Conservation (phyloP, 2,797 vertebrate genomes). For the Sebastes iracundus region DNA sequence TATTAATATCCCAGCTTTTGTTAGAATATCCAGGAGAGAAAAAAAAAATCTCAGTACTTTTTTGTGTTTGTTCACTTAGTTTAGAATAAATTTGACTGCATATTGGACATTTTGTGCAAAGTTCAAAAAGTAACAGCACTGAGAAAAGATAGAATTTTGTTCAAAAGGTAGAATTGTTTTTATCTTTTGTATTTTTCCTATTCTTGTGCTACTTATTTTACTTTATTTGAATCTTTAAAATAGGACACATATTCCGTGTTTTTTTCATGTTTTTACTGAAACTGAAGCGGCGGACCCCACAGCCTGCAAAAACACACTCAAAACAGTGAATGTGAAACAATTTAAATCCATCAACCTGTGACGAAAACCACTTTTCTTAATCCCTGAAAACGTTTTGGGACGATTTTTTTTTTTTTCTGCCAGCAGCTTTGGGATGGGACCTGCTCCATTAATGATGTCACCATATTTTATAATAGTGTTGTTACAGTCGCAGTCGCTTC, state of each 20-base stretch:
- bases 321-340: background rate
- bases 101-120: background rate
- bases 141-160: background rate
- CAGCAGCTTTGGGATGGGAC: slow-evolving; percentile 2
- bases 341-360: slow-evolving; percentile 55
- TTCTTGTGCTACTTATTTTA: background rate
- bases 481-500: slow-evolving; percentile 35
- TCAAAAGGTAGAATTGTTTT: background rate
- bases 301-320: slow-evolving; percentile 8
- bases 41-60: too few relatives aligned
- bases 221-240: slow-evolving; percentile 13
- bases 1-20: too few relatives aligned
- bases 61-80: background rate
- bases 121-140: background rate
- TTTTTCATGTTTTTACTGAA: background rate
- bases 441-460: slow-evolving; percentile 40
- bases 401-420: background rate
- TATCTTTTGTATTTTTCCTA: background rate
- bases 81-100: background rate
- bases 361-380: slow-evolving; percentile 6
- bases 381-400: slow-evolving; percentile 9
- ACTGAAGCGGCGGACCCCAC: background rate
- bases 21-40: too few relatives aligned
- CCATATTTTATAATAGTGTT: slow-evolving; percentile 39
- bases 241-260: background rate